A percentile compares a stretch with the other conserved stretches of the same genome.
These are phyloP conservation scores for Caenorhabditis sp. DNA, from an alignment of 2,888 invertebrate species.

Conservation along the genomic window DNA sequence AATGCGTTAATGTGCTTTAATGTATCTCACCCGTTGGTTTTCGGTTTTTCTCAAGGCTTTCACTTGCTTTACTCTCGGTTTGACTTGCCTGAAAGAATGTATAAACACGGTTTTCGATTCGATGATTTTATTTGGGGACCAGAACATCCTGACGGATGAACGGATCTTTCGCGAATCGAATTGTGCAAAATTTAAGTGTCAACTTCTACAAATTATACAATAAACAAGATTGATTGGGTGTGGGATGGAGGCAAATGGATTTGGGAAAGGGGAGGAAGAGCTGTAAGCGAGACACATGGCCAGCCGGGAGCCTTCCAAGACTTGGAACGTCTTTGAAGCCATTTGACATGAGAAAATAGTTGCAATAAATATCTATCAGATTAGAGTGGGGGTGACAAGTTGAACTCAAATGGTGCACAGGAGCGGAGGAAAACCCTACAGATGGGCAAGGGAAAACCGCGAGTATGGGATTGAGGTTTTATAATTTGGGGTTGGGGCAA, in stretches of 20 bases:
- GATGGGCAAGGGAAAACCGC: slow-evolving; percentile 60
- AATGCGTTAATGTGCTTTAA: slow-evolving; percentile 46
- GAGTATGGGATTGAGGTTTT: slow-evolving; percentile 14
- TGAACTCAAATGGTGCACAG: slow-evolving; percentile 49
- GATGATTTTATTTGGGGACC: slow-evolving; percentile 39
- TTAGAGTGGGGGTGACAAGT: slow-evolving; percentile 34
- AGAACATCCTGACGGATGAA: slow-evolving; percentile 11
- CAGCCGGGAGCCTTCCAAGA: slow-evolving; percentile 59
- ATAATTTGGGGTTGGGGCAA: slow-evolving; percentile 13
- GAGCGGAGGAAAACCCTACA: slow-evolving; percentile 56
- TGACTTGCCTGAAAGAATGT: neutral
- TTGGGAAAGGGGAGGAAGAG: slow-evolving; percentile 18
- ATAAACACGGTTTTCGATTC: slow-evolving; percentile 37
- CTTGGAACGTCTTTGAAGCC: slow-evolving; percentile 26
- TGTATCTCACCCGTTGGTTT: too few relatives aligned
- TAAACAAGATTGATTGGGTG: slow-evolving; percentile 40
- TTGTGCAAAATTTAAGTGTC: slow-evolving; percentile 47
- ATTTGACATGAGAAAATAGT: slow-evolving; percentile 51
- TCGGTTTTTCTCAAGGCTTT: slow-evolving; percentile 44
- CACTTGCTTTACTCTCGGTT: slow-evolving; percentile 11
- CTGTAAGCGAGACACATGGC: slow-evolving; percentile 68
- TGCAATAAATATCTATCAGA: slow-evolving; percentile 54
- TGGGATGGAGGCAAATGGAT: slow-evolving; percentile 33
- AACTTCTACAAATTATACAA: slow-evolving; percentile 59
- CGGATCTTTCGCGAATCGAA: slow-evolving; percentile 36